Evolutionary conservation across 2,113 vertebrate genomes (phyloP).

Genomic region (Marcusenius ussheri): DNA sequence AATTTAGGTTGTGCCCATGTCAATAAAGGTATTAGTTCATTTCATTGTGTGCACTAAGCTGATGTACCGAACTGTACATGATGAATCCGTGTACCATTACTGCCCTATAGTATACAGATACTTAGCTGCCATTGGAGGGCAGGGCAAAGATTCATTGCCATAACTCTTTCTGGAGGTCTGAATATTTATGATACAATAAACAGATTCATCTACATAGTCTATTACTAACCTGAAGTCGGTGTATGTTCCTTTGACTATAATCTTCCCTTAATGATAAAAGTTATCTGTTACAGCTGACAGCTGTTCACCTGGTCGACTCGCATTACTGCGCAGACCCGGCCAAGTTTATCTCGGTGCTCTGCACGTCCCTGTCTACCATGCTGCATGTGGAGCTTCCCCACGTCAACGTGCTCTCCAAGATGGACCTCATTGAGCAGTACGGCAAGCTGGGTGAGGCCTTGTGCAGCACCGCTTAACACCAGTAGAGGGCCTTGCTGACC

Average conservation of each 20-base stretch:
- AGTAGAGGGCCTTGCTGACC: not conserved
- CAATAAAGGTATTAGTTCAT: not conserved
- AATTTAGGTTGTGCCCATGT: not conserved
- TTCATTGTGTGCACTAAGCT: not conserved
- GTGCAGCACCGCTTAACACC: not conserved
- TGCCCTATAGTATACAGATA: not conserved
- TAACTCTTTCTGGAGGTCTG: not conserved
- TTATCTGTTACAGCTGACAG: conserved; percentile 65
- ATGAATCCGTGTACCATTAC: not conserved
- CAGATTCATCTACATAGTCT: not conserved
- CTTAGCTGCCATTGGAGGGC: not conserved
- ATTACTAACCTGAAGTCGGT: not conserved
- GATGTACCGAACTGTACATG: not conserved
- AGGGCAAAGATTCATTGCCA: not conserved
- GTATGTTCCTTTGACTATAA: not conserved
- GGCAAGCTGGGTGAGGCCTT: conserved; percentile 78
- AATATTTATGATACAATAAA: not conserved
- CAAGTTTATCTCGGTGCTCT: conserved; percentile 96
- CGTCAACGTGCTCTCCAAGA: conserved; percentile 92
- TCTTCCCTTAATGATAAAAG: not conserved
- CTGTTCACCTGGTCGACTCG: conserved; percentile 93
- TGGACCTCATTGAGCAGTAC: conserved; percentile 93
- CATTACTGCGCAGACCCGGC: conserved; percentile 93
- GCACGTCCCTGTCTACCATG: conserved; percentile 92
- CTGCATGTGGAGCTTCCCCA: conserved; percentile 92